These are phyloP conservation scores for Tinamus major DNA, from an alignment of 2,797 vertebrate species.

Conservation along the genomic window DNA sequence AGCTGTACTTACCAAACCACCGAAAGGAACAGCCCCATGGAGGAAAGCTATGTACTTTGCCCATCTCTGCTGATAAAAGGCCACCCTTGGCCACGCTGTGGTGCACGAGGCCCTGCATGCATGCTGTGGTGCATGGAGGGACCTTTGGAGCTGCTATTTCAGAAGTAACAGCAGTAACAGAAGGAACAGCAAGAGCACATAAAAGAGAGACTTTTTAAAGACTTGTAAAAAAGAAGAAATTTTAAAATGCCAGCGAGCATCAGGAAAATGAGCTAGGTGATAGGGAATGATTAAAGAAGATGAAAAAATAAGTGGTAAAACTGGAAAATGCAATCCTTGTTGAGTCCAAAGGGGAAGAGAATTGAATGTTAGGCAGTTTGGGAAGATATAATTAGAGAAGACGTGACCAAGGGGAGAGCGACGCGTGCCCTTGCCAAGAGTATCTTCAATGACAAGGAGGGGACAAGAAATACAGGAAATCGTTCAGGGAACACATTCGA, in stretches of 20 bases:
- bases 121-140: neutral
- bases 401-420: neutral
- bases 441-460: neutral
- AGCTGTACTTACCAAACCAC: constrained; percentile 13
- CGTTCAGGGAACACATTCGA: neutral
- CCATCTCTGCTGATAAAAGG: neutral
- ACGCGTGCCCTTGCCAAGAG: neutral
- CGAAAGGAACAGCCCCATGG: neutral
- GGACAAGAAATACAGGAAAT: neutral
- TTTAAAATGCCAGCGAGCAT: fast-evolving
- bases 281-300: neutral
- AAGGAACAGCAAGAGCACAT: neutral
- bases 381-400: neutral
- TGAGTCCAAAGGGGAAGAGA: neutral
- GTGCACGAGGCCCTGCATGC: neutral
- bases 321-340: neutral
- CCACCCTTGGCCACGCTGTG: neutral
- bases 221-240: neutral
- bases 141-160: neutral
- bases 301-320: neutral
- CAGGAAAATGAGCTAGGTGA: neutral
- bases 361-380: neutral
- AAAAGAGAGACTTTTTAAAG: fast-evolving
- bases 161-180: neutral
- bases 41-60: neutral